These are phyloP conservation scores for Phenganax stokvisi DNA, from an alignment of 92 coral and sea anemone species.

Conservation along the genomic window DNA sequence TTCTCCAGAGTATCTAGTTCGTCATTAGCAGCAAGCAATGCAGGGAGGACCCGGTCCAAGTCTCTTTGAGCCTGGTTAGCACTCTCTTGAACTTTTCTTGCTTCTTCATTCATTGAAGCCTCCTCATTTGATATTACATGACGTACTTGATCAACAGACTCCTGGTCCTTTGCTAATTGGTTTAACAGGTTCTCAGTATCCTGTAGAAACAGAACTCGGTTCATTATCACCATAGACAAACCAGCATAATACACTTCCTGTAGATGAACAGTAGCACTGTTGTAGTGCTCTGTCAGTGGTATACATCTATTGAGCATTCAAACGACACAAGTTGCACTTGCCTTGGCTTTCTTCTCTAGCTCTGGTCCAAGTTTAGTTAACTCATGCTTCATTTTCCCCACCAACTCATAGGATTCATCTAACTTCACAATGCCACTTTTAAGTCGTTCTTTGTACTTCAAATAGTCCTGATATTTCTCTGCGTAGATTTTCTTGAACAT, in stretches of 20 bases:
- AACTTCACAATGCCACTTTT: slow-evolving; percentile 71
- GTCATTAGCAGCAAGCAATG: slow-evolving; percentile 64
- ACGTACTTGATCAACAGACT: slow-evolving; percentile 94
- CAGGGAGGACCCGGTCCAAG: slow-evolving; percentile 80
- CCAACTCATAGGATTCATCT: slow-evolving; percentile 70
- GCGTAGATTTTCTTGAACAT: slow-evolving; percentile 57
- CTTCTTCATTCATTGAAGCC: slow-evolving; percentile 85
- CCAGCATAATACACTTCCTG: too few species aligned
- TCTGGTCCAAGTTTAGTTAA: slow-evolving; percentile 77
- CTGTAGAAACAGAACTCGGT: slow-evolving; percentile 36
- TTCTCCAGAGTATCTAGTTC: slow-evolving; percentile 86
- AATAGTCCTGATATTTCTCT: slow-evolving; percentile 61
- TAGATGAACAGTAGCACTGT: too few species aligned
- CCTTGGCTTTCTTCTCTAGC: slow-evolving; percentile 51
- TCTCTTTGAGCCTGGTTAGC: slow-evolving; percentile 95
- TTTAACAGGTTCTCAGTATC: slow-evolving; percentile 85
- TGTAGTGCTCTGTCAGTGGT: too few species aligned
- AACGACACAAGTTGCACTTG: background rate
- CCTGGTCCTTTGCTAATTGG: slow-evolving; percentile 91
- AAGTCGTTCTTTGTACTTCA: slow-evolving; percentile 63
- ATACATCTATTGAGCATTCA: background rate
- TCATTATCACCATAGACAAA: background rate
- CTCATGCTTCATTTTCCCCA: slow-evolving; percentile 79
- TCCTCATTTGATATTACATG: slow-evolving; percentile 82
- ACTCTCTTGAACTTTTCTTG: slow-evolving; percentile 69